A percentile compares a stretch with the other conserved stretches of the same genome.
phyloP scores from a whole-genome alignment of 2,888 invertebrate species.

The Gibbula magus region DNA sequence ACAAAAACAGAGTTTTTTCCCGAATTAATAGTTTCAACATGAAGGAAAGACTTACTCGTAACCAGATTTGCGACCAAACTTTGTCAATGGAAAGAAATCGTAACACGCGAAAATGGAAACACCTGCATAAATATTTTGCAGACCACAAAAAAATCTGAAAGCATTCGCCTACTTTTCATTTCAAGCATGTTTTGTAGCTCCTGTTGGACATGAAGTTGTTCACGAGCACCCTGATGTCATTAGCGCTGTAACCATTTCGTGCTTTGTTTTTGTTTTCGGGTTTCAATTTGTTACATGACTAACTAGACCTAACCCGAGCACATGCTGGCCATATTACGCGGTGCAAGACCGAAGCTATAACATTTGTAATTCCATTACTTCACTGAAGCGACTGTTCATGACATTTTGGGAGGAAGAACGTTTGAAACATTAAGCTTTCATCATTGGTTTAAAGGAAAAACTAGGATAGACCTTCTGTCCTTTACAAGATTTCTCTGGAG shows the following conservation, averaged over 20 bases:
- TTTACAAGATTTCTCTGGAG: too few relatives aligned
- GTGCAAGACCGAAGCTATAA: neutral
- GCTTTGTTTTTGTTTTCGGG: neutral
- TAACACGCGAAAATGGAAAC: neutral
- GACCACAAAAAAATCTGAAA: constrained; percentile 1
- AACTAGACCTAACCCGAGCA: neutral
- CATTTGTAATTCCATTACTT: neutral
- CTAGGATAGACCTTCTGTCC: neutral
- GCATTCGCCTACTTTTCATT: neutral
- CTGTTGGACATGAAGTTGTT: neutral
- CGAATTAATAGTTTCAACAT: neutral
- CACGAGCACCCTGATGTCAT: neutral
- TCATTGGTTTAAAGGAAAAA: neutral
- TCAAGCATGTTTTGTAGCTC: neutral
- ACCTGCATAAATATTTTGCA: neutral
- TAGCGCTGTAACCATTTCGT: neutral
- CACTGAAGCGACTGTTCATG: neutral
- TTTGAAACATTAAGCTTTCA: neutral
- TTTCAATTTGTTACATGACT: neutral
- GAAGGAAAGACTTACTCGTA: neutral
- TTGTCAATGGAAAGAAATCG: constrained; percentile 4
- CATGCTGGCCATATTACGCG: neutral
- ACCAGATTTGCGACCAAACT: neutral
- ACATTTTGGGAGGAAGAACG: neutral
- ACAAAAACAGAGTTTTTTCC: neutral